Percentiles rank a stretch among this genome's conserved stretches.
Evolutionary conservation across 2,888 invertebrate species (phyloP).

Genomic region (Cordilura impudica): DNA sequence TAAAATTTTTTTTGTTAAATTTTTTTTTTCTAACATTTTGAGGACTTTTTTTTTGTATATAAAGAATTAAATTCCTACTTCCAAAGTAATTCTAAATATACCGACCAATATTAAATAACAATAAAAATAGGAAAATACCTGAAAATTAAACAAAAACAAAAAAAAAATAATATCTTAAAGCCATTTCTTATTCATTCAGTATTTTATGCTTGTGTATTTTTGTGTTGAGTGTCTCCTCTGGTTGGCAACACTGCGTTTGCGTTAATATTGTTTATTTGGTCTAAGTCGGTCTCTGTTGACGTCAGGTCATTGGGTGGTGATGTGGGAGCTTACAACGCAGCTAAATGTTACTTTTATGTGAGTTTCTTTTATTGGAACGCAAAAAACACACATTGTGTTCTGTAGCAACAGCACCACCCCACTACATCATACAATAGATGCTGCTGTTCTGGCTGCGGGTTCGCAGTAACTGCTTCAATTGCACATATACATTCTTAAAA

Average conservation of each 20-base stretch:
- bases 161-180: too few species aligned
- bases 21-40: too few species aligned
- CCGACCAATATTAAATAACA: too few species aligned
- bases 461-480: conserved; percentile 11
- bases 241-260: conserved; percentile 58
- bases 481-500: background rate
- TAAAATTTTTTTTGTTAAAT: too few species aligned
- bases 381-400: background rate
- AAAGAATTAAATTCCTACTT: too few species aligned
- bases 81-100: too few species aligned
- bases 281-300: conserved; percentile 53
- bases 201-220: background rate
- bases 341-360: background rate
- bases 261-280: conserved; percentile 17
- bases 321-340: conserved; percentile 29
- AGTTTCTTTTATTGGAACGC: conserved; percentile 2
- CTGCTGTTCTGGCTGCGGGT: conserved; percentile 16
- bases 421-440: background rate
- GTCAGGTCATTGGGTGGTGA: conserved; percentile 64
- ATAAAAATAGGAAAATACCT: too few species aligned
- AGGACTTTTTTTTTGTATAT: too few species aligned
- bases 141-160: too few species aligned
- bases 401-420: background rate
- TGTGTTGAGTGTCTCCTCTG: background rate
- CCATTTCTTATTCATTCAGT: too few species aligned